These are phyloP conservation scores for Thalassarche chlororhynchos DNA, from an alignment of 2,113 vertebrate genomes.

Conservation along the genomic window DNA sequence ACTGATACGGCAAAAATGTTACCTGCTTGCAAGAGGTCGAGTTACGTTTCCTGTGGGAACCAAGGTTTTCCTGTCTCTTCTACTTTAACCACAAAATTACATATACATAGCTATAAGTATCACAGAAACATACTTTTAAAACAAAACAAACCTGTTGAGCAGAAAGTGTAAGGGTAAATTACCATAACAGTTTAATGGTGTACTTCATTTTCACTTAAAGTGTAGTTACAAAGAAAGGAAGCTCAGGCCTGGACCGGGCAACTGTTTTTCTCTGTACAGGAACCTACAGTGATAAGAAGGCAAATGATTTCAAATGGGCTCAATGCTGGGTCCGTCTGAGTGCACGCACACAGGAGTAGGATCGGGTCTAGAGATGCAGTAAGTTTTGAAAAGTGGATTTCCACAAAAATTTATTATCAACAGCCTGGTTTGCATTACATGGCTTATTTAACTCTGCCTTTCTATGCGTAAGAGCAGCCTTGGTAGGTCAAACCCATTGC, in stretches of 20 bases:
- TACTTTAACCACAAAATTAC: constrained; percentile 48
- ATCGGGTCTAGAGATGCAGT: not conserved
- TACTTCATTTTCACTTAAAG: constrained; percentile 7
- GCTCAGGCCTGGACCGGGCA: not conserved
- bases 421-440: not conserved
- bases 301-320: not conserved
- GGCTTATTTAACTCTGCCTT: not conserved
- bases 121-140: constrained; percentile 33
- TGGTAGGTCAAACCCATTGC: not conserved
- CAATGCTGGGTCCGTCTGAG: fast-evolving
- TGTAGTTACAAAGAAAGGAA: not conserved
- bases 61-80: constrained; percentile 45
- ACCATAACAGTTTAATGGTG: constrained; percentile 23
- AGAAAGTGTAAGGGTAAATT: constrained; percentile 41
- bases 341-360: not conserved
- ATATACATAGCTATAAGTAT: constrained; percentile 55
- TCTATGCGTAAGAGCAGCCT: not conserved
- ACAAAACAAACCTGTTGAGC: constrained; percentile 57
- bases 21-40: constrained; percentile 10
- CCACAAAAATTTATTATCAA: not conserved
- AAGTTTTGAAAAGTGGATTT: not conserved
- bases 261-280: not conserved
- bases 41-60: constrained; percentile 51
- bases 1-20: not conserved
- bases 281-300: fast-evolving